phyloP scores from a whole-genome alignment of 2,888 invertebrate species.

The Bhutanitis thaidina region DNA sequence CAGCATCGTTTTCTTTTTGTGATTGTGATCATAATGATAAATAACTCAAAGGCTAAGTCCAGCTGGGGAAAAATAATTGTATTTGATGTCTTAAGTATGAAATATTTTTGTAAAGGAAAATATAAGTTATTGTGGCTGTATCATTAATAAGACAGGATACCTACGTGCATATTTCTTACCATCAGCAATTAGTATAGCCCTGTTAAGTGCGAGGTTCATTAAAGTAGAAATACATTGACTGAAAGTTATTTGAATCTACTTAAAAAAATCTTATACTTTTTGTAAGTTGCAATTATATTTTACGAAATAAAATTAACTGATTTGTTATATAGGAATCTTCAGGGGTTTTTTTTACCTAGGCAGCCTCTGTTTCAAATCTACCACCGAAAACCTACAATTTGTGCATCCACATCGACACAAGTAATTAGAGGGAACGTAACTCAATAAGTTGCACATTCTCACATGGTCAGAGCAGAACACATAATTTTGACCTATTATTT shows the following conservation, averaged over 20 bases:
- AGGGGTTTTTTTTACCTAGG: conserved; percentile 30
- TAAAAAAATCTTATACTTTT: not conserved
- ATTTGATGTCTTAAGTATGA: conserved; percentile 78
- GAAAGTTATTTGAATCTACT: not conserved
- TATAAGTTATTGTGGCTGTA: not conserved
- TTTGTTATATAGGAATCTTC: conserved; percentile 24
- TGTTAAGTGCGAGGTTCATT: conserved; percentile 10
- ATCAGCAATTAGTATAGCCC: conserved; percentile 6
- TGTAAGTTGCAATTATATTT: not conserved
- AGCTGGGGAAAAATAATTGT: conserved; percentile 74
- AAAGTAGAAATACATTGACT: not conserved
- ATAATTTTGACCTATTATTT: conserved; percentile 73
- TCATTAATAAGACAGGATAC: not conserved
- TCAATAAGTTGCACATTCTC: conserved; percentile 66
- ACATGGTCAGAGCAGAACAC: conserved; percentile 66
- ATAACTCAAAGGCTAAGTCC: conserved; percentile 73
- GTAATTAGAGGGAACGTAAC: conserved; percentile 70
- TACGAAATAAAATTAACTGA: conserved; percentile 3
- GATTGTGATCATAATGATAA: conserved; percentile 77
- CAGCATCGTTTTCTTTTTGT: conserved; percentile 67
- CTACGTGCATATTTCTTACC: conserved; percentile 9
- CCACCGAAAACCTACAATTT: conserved; percentile 67
- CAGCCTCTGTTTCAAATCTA: conserved; percentile 41
- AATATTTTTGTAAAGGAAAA: conserved; percentile 25
- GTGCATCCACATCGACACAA: conserved; percentile 63